Percentiles rank a stretch among this genome's conserved stretches.
Evolutionary conservation across 2,888 invertebrate genomes (phyloP).

Genomic region (Operophtera brumata): DNA sequence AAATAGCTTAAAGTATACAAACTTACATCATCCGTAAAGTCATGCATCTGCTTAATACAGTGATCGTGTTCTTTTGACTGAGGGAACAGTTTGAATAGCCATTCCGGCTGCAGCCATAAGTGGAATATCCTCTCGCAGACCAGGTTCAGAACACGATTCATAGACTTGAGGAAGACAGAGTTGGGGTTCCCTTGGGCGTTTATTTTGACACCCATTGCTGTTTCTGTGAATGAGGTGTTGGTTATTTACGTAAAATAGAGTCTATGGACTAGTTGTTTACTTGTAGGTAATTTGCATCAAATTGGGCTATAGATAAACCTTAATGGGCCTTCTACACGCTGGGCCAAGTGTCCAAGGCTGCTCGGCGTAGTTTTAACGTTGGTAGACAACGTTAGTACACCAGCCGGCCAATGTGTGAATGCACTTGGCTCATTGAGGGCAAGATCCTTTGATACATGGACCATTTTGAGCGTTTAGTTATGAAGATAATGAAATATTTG

Average conservation of each 20-base stretch:
- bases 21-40: conserved; percentile 76
- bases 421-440: no score
- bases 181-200: conserved; percentile 60
- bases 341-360: no score
- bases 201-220: conserved; percentile 66
- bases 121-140: conserved; percentile 66
- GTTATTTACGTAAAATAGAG: background rate
- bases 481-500: no score
- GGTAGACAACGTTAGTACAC: no score
- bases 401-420: no score
- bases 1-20: background rate
- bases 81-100: conserved; percentile 78
- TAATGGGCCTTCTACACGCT: no score
- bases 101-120: conserved; percentile 73
- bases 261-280: no score
- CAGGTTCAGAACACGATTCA: conserved; percentile 52
- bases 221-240: conserved; percentile 46
- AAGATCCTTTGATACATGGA: no score
- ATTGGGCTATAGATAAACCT: no score
- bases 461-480: no score
- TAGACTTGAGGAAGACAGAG: conserved; percentile 53
- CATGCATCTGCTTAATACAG: conserved; percentile 78
- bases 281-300: no score
- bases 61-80: conserved; percentile 74
- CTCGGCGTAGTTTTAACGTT: no score